Percentiles rank a stretch among this genome's conserved stretches.
Conservation (phyloP, 2,888 invertebrate genomes). For the Philonicus albiceps region DNA sequence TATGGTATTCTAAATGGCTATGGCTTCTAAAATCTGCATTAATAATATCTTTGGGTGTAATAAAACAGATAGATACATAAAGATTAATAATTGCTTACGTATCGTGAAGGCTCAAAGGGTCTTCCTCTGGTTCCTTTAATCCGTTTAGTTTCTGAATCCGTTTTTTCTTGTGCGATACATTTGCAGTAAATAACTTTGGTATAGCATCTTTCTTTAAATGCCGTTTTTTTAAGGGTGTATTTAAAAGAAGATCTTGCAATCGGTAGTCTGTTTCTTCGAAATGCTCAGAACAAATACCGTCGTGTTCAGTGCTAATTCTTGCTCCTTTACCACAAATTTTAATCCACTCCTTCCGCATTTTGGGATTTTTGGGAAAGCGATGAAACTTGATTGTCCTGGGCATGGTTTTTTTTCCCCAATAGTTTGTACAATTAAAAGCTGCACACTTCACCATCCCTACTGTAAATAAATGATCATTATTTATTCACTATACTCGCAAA, state of each 20-base stretch:
- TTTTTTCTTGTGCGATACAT: background rate
- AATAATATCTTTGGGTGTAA: background rate
- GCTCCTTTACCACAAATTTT: background rate
- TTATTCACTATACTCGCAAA: background rate
- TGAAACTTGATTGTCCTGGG: background rate
- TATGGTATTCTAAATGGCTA: no score
- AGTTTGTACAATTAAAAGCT: background rate
- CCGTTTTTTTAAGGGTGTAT: background rate
- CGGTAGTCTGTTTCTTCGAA: background rate
- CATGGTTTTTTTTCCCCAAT: background rate
- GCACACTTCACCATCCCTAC: background rate
- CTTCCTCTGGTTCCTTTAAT: background rate
- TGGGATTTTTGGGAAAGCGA: background rate
- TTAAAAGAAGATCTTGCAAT: background rate
- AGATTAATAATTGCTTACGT: background rate
- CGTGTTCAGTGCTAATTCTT: background rate
- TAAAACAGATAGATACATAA: background rate
- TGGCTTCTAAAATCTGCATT: no score
- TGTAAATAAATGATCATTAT: background rate
- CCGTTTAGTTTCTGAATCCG: background rate
- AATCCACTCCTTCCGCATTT: background rate
- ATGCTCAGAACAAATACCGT: background rate
- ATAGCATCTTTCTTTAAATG: background rate
- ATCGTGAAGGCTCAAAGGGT: background rate
- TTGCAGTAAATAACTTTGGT: background rate